phyloP scores from a whole-genome alignment of 2,113 vertebrate genomes.

The Pampusana beccarii region DNA sequence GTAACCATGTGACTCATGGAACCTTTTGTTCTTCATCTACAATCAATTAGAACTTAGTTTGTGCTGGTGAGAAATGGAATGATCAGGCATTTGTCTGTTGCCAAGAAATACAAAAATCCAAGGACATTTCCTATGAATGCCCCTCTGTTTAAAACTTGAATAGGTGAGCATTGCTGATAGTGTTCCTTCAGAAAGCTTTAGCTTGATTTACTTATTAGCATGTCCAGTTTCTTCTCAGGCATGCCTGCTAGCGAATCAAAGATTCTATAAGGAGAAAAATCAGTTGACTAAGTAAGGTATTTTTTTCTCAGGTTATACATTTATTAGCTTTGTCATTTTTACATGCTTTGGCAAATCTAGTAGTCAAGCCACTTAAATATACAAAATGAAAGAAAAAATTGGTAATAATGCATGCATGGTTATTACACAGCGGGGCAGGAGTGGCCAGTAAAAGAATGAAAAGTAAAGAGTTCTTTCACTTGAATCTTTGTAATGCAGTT shows the following conservation, averaged over 20 bases:
- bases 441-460: background rate
- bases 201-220: slow-evolving; percentile 39
- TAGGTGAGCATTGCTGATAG: slow-evolving; percentile 68
- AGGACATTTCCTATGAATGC: slow-evolving; percentile 47
- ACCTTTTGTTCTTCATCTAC: background rate
- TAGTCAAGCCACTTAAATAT: background rate
- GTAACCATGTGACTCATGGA: background rate
- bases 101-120: slow-evolving; percentile 60
- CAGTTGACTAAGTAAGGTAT: background rate
- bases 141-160: slow-evolving; percentile 64
- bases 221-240: slow-evolving; percentile 22
- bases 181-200: slow-evolving; percentile 55
- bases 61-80: slow-evolving; percentile 32
- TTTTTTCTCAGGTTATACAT: background rate
- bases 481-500: background rate
- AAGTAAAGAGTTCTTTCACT: background rate
- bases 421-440: background rate
- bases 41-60: slow-evolving; percentile 17
- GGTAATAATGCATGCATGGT: background rate
- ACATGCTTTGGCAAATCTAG: background rate
- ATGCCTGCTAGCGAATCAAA: slow-evolving; percentile 2
- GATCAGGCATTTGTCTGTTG: slow-evolving; percentile 46
- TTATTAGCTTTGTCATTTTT: background rate
- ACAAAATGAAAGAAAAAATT: background rate
- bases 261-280: slow-evolving; percentile 4